phyloP scores from a whole-genome alignment of 2,888 invertebrate species.

The Leptopterna dolabrata region DNA sequence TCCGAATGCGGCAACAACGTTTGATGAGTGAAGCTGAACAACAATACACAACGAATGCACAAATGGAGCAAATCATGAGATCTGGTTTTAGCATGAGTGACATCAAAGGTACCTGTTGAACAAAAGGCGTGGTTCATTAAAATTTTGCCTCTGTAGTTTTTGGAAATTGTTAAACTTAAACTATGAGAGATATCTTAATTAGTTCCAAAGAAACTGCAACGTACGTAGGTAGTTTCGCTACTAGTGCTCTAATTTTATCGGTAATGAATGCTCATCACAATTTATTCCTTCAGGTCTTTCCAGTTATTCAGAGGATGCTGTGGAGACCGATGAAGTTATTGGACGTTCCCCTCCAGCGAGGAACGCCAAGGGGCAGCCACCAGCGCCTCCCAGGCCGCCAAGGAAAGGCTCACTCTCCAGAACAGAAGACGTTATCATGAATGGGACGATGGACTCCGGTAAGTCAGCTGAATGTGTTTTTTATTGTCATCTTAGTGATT shows the following conservation, averaged over 20 bases:
- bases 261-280: not conserved
- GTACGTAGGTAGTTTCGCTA: not conserved
- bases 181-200: too few species aligned
- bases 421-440: constrained; percentile 63
- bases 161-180: too few species aligned
- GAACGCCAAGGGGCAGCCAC: constrained; percentile 62
- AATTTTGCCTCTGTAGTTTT: not conserved
- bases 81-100: constrained; percentile 92
- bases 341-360: constrained; percentile 65
- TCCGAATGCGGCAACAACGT: constrained; percentile 84
- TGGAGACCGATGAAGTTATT: constrained; percentile 75
- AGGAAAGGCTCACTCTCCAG: constrained; percentile 81
- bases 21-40: constrained; percentile 78
- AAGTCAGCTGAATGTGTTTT: not conserved
- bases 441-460: constrained; percentile 63
- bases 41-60: constrained; percentile 74
- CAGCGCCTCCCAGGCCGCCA: constrained; percentile 76
- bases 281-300: constrained; percentile 74
- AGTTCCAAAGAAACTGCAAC: not conserved
- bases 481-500: not conserved
- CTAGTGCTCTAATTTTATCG: not conserved
- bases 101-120: constrained; percentile 79
- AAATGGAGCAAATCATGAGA: constrained; percentile 91
- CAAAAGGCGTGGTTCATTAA: not conserved
- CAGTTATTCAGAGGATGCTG: constrained; percentile 86